These are phyloP conservation scores for Rhea pennata DNA, from an alignment of 2,113 vertebrate species.

Conservation along the genomic window DNA sequence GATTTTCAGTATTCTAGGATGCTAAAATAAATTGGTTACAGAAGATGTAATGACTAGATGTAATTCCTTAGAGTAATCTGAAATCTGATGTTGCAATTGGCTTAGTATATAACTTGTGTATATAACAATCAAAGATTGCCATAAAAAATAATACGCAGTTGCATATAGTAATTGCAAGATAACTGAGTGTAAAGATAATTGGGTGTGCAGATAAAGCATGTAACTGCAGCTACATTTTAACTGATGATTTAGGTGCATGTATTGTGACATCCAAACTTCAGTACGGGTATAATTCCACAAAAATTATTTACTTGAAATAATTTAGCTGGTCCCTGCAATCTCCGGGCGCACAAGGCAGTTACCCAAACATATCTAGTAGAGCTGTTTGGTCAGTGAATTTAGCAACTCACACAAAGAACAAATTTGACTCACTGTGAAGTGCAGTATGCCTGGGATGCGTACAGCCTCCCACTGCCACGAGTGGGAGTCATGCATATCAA, in stretches of 20 bases:
- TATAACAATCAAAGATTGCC: neutral
- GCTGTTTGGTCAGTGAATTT: neutral
- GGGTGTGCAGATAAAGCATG: neutral
- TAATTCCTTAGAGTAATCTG: conserved; percentile 25
- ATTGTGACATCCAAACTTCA: neutral
- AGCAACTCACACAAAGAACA: neutral
- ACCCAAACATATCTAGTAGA: neutral
- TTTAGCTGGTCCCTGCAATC: neutral
- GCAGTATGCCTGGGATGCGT: neutral
- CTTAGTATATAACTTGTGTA: neutral
- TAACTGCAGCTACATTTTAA: neutral
- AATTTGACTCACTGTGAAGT: neutral
- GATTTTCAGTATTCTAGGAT: conserved; percentile 25
- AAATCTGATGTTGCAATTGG: conserved; percentile 5
- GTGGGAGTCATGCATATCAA: conserved; percentile 44
- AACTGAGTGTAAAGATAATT: neutral
- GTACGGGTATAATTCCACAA: neutral
- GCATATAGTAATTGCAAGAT: neutral
- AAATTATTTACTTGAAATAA: neutral
- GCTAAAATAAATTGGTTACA: conserved; percentile 40
- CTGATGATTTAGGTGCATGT: neutral
- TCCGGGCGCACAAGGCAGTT: neutral
- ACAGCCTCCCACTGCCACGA: conserved; percentile 24
- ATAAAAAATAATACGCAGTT: neutral
- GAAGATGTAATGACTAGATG: neutral